phyloP scores from a whole-genome alignment of 1,140 invertebrate species.

The Papilio polyxenes region DNA sequence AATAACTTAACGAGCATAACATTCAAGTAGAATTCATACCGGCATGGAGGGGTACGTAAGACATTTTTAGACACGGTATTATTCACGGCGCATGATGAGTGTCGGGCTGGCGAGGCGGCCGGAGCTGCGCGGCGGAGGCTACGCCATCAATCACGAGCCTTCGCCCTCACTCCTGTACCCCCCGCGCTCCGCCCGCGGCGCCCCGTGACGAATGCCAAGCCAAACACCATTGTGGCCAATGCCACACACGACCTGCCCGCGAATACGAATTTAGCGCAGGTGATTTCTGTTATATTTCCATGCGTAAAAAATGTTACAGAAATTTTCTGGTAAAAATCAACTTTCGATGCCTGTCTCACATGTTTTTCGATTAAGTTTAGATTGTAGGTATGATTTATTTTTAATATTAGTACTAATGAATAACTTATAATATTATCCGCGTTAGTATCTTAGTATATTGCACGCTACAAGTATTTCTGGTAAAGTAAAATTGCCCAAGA shows the following conservation, averaged over 20 bases:
- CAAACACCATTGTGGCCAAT: slow-evolving; percentile 75
- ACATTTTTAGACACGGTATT: slow-evolving; percentile 32
- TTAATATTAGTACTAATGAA: too few relatives aligned
- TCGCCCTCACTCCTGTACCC: slow-evolving; percentile 46
- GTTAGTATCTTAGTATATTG: not conserved
- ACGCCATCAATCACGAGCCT: slow-evolving; percentile 72
- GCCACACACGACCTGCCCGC: slow-evolving; percentile 60
- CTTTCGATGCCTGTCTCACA: not conserved
- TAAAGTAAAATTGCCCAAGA: not conserved
- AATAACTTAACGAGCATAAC: not conserved
- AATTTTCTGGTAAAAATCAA: not conserved
- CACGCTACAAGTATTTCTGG: not conserved
- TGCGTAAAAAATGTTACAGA: not conserved
- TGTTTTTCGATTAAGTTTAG: not conserved
- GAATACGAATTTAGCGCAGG: slow-evolving; percentile 40
- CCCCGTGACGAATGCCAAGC: slow-evolving; percentile 77
- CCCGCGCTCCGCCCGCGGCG: slow-evolving; percentile 55
- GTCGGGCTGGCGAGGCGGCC: slow-evolving; percentile 30
- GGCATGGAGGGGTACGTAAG: slow-evolving; percentile 25
- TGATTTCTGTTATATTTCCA: slow-evolving; percentile 23
- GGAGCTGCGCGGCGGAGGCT: slow-evolving; percentile 40
- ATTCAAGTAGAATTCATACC: slow-evolving; percentile 19
- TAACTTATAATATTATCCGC: too few relatives aligned
- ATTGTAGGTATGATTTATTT: not conserved
- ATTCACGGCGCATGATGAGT: slow-evolving; percentile 42